Percentiles rank a stretch among this genome's conserved stretches.
These are phyloP conservation scores for Dynastes tityus DNA, from an alignment of 2,888 invertebrate genomes.

Conservation along the genomic window DNA sequence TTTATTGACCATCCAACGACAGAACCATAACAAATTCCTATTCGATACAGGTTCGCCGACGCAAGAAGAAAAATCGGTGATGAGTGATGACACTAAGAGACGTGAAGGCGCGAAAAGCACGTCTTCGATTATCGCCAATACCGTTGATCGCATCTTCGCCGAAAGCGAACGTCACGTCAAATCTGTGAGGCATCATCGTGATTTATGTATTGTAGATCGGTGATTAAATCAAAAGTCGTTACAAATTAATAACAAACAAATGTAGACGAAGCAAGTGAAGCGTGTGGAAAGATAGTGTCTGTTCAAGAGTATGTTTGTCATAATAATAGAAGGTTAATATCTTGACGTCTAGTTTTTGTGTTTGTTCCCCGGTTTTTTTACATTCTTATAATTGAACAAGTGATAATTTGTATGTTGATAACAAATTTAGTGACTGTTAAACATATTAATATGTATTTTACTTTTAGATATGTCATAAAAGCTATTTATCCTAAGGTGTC, in stretches of 20 bases:
- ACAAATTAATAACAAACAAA: neutral
- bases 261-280: neutral
- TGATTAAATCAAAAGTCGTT: conserved; percentile 1
- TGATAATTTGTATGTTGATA: too few relatives aligned
- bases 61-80: neutral
- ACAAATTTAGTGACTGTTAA: too few relatives aligned
- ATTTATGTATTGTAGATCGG: neutral
- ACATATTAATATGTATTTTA: too few relatives aligned
- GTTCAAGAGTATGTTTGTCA: neutral
- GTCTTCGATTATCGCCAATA: neutral
- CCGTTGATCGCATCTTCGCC: neutral
- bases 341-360: too few relatives aligned
- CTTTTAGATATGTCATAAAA: too few relatives aligned
- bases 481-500: too few relatives aligned
- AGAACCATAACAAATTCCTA: neutral
- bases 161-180: neutral
- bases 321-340: too few relatives aligned
- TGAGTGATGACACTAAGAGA: conserved; percentile 3
- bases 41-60: neutral
- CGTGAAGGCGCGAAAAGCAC: neutral
- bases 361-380: too few relatives aligned
- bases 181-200: neutral
- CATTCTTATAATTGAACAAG: too few relatives aligned
- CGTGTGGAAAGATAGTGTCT: neutral
- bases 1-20: neutral